Evolutionary conservation across 2,888 invertebrate genomes (phyloP), one percentile per base, ranked within the genome.

Genomic region (Agrenia bidenticulata): DNA sequence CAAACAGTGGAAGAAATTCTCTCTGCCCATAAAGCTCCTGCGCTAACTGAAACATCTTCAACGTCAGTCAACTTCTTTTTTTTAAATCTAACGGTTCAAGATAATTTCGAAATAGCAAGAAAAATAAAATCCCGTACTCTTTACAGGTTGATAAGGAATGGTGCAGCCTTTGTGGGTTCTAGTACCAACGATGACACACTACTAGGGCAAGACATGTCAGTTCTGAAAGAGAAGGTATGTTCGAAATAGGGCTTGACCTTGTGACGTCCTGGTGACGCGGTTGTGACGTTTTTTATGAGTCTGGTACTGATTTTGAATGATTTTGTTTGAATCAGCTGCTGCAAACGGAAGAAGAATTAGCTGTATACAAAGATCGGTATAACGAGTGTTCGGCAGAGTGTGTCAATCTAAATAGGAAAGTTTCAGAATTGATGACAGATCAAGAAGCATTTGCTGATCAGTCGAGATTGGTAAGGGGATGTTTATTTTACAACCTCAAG

Each of bases 311-410:
- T 15, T 17, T 49, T 11, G 7, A 15, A 7, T 13, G 26, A 62
- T 53, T 19, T 15, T 50, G 27, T 56, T 51, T 49, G 19, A 37
- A 73, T 15, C 49, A 78, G 78, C 80, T 88, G 77, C 83, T 84
- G 77, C 84, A 85, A 77, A 81, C 89, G 24, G 87, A 88, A 78
- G 88, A 89, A 79, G 89, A 90, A 80, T 81, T 90, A 76, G 86
- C 87, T 63, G 82, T 86, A 56, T 83, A 90, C 69, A 89, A 89
- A 78, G 87, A 89, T 79, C 84, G 87, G 75, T 90, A 87, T 82
- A 86, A 87, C 66, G 83, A 84, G 74, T 86, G 84, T 65, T 82
- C 83, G 76, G 85, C 84, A 26, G 88, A 88, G 77, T 85, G 86
- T 76, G 82, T 85, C 63, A 82, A 84, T 61, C 81, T 89, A 49